Base-by-base conservation (phyloP, 2,113 vertebrate species). In the Hydropotes inermis region DNA sequence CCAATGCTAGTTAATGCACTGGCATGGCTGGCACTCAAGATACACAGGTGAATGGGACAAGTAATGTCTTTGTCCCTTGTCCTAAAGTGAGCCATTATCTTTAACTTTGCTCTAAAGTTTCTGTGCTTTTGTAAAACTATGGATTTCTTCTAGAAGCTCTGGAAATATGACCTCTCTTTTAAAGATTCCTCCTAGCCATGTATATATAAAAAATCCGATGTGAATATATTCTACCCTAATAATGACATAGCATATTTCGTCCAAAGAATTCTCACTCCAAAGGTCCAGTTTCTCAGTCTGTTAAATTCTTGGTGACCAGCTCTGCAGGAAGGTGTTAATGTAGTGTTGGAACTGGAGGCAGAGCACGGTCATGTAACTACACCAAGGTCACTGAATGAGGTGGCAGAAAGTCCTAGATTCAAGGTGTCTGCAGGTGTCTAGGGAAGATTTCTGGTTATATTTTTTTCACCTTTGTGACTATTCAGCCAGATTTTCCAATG, bases 131-230 rank as follows among this genome's bases (percentile, higher is more conserved):
- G 15, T 76, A 74, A 97, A 95, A 85, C 36, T 85, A 74, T 3
- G 91, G 14, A 78, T 58, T 97, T 91, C 28, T 70, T 93, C 70
- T 83, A 94, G 76, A 93, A 98, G 88, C 6, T 57, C 23, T 91
- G 47, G 67, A 94, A 70, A 82, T 93, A 13, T 33, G 23, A 7
- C 2, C 10, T 2, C 89, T 74, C 2, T 88, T 96, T 83, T 33
- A 43, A 91, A 60, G 91, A 76, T 43, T 55, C 39, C 14, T 61
- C 43, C 67, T 85, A 55, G 7, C 16, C 27, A 33, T 43, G 9
- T 78, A 78, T 57, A 36, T 36, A 6, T 27, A n/a, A 90, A 85
- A 28, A 74, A 45, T 89, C 39, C 17, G 30, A 2, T 79, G 36
- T 60, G 5, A 17, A 58, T 87, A 36, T 8, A 78, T 89, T 89